Base-by-base conservation (phyloP, 1,140 invertebrate genomes). In the Conopomorpha cramerella region DNA sequence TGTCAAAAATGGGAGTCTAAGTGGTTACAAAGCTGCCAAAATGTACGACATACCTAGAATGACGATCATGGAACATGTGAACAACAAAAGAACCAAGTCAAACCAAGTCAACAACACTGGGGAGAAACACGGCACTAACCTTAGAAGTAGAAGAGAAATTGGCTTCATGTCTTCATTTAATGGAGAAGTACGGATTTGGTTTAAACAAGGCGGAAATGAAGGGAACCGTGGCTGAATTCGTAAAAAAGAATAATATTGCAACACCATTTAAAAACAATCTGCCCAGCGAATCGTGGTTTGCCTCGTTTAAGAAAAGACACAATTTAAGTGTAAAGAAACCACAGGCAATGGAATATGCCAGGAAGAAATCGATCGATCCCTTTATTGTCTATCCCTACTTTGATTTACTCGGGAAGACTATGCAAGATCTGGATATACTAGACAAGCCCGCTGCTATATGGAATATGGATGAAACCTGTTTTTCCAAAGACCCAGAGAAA, bases 251-350 rank as follows among this genome's bases (percentile, higher is more conserved):
- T 30, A 41, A 49, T 18, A 39, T 62, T 7, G 36, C 39, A 36
- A 67, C 38, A 16, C 43, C 38, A 7, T 66, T 66, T 41, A 57
- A 56, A 42, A 36, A 62, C 42, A 40, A 41, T n/a, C 30, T 33
- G 13, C 64, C 60, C 14, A 54, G 60, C 6, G 35, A 63, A 16
- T 52, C 63, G 17, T 70, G 55, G 51, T 63, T 61, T 39, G 8
- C 37, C 7, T 26, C 34, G 7, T 67, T 67, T 34, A 49, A 43
- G 32, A 39, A 45, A 34, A 39, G 55, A 25, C 40, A 61, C 18
- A 40, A 49, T 12, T 29, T 64, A 4, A 52, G 48, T 2, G 16
- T 51, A n/a, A 59, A 53, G 36, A 57, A 49, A 36, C 49, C 53
- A 4, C 50, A 59, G 45, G 31, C 26, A 35, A 48, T 56, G 27